Percentiles rank a stretch among this genome's conserved stretches.
Evolutionary conservation across 2,113 vertebrate species (phyloP).

Genomic region (Pagrus major): DNA sequence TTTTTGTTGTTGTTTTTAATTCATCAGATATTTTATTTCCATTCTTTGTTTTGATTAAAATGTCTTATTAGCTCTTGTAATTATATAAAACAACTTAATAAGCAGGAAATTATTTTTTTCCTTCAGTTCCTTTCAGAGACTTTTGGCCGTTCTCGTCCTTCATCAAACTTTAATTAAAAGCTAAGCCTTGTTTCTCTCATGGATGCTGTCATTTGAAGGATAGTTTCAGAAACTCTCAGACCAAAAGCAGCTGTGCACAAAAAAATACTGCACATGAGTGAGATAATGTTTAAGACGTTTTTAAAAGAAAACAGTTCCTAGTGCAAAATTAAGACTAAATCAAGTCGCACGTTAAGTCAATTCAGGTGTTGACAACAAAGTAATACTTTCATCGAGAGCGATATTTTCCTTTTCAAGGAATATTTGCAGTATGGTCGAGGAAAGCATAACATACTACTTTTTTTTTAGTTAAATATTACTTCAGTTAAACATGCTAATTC

Average conservation of each 20-base stretch:
- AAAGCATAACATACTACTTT: not conserved
- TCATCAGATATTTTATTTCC: not conserved
- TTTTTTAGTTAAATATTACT: not conserved
- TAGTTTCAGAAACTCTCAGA: not conserved
- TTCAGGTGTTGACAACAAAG: not conserved
- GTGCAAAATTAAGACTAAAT: not conserved
- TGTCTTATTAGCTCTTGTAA: slow-evolving; percentile 15
- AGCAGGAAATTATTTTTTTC: slow-evolving; percentile 42
- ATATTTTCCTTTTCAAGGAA: not conserved
- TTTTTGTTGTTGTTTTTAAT: not conserved
- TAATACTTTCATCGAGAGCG: not conserved
- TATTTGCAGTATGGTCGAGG: not conserved
- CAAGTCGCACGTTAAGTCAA: not conserved
- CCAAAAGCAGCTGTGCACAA: slow-evolving; percentile 6
- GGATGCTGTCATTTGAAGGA: not conserved
- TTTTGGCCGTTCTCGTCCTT: not conserved
- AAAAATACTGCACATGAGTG: not conserved
- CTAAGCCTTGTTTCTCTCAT: slow-evolving; percentile 5
- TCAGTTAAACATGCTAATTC: not conserved
- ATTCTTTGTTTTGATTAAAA: slow-evolving; percentile 16
- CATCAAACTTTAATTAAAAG: slow-evolving; percentile 49
- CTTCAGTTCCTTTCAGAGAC: not conserved
- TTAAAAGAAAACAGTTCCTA: not conserved
- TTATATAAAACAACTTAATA: slow-evolving; percentile 11
- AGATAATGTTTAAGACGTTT: not conserved